A percentile compares a stretch with the other conserved stretches of the same genome.
phyloP scores from a whole-genome alignment of 2,888 invertebrate genomes.

The Hirtodrosophila alboralis region DNA sequence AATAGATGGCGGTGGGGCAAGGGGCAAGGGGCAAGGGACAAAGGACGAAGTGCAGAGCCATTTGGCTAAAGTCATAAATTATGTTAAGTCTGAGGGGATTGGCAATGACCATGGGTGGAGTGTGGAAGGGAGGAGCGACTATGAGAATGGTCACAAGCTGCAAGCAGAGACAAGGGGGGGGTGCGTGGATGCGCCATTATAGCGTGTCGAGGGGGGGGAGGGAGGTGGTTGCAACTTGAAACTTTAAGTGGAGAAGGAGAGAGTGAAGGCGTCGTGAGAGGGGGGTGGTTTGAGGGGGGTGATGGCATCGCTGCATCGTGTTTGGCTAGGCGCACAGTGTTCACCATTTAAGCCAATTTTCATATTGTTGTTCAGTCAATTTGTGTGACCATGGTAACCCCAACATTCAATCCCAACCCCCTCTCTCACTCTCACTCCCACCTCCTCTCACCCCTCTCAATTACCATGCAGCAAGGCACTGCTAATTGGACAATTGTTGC shows the following conservation, averaged over 20 bases:
- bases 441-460: not conserved
- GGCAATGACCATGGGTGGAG: slow-evolving; percentile 5
- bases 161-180: not conserved
- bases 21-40: no score
- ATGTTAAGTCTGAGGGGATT: slow-evolving; percentile 38
- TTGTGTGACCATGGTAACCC: slow-evolving; percentile 19
- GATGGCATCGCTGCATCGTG: slow-evolving; percentile 2
- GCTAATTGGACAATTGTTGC: slow-evolving; percentile 30
- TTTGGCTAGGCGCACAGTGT: not conserved
- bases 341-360: slow-evolving; percentile 42
- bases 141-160: not conserved
- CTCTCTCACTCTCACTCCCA: no score
- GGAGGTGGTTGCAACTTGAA: slow-evolving; percentile 45
- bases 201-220: slow-evolving; percentile 40
- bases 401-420: not conserved
- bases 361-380: slow-evolving; percentile 31
- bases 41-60: slow-evolving; percentile 4
- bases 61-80: slow-evolving; percentile 53
- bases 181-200: slow-evolving; percentile 35
- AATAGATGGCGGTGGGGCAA: no score
- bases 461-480: not conserved
- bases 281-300: not conserved
- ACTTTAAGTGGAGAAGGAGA: slow-evolving; percentile 32
- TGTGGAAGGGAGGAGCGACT: not conserved
- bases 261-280: not conserved